Evolutionary conservation across 2,888 invertebrate genomes (phyloP), one percentile per base, ranked within the genome.

Genomic region (Drosophila atroscutellata): DNA sequence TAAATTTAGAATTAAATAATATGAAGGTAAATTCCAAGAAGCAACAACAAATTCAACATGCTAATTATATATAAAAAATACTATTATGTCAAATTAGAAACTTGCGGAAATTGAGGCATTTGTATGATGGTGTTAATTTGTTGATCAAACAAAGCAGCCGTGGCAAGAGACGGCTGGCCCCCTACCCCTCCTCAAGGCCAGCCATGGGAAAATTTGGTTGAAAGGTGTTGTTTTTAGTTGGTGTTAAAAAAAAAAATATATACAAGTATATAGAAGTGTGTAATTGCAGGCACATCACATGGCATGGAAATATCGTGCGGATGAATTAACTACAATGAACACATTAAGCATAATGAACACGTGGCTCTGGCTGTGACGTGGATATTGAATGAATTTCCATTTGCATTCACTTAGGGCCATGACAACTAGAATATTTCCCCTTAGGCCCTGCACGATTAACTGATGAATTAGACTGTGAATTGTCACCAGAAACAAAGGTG

Each of bases 101-200:
- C 76, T 86, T 65, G 72, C 86, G 82, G 83, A 88, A 86, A 86
- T 86, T 75, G 78, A 88, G 77, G 73, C 64, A 79, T 86, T 86
- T 72, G 80, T 68, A 67, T 58, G 32, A 28, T 52, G 63, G 67
- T 80, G 86, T 63, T 88, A 86, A 86, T 82, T 78, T 58, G 50
- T 55, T 79, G 55, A 30, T 45, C 76, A 87, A 83, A 83, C 9
- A 52, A 20, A 30, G 20, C 28, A 50, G 28, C 1, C n/a, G 50
- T n/a, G 3, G 50, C 28, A n/a, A 28, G 49, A 30, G 5, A 13
- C 20, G 24, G 51, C 28, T 9, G 2, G 3, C 1, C 20, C 5
- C 5, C 9, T 20, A 0, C 7, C 30, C 9, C 15, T 2, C 52
- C 36, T 15, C 62, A 76, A 81, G 77, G 85, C 61, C 56, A 60